phyloP scores from a whole-genome alignment of 2,888 invertebrate genomes.

The Cryptosula pallasiana region DNA sequence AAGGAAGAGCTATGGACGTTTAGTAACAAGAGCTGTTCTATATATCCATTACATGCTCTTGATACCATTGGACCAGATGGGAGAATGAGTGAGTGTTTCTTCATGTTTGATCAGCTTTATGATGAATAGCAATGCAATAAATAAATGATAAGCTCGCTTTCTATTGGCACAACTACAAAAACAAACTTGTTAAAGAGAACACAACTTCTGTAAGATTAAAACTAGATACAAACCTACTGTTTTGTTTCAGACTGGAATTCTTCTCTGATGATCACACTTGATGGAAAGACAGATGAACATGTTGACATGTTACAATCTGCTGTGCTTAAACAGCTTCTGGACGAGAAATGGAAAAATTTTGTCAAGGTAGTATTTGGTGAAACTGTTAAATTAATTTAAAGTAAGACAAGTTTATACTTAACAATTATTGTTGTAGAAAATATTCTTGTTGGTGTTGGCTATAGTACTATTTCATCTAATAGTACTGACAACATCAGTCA shows the following conservation, averaged over 20 bases:
- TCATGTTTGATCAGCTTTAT: too few relatives aligned
- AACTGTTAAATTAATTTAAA: background rate
- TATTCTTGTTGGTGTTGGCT: slow-evolving; percentile 42
- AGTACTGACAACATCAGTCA: slow-evolving; percentile 83
- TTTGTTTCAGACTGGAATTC: slow-evolving; percentile 90
- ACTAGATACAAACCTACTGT: too few relatives aligned
- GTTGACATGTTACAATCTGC: slow-evolving; percentile 98
- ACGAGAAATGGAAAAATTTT: slow-evolving; percentile 99
- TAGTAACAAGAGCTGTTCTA: slow-evolving; percentile 96
- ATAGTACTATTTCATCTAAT: slow-evolving; percentile 82
- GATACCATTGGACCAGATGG: slow-evolving; percentile 93
- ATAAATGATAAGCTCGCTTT: too few relatives aligned
- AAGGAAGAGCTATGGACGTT: slow-evolving; percentile 89
- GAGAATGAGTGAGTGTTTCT: slow-evolving; percentile 86
- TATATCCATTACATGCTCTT: slow-evolving; percentile 90
- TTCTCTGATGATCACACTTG: slow-evolving; percentile 91
- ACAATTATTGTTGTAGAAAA: slow-evolving; percentile 28
- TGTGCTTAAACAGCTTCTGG: slow-evolving; percentile 89
- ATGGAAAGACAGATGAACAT: slow-evolving; percentile 95
- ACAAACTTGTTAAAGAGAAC: too few relatives aligned
- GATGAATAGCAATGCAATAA: too few relatives aligned
- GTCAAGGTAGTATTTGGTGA: slow-evolving; percentile 65
- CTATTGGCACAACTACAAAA: too few relatives aligned
- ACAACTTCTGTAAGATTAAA: too few relatives aligned
- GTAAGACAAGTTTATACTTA: background rate